Percentiles rank a stretch among this genome's conserved stretches.
phyloP scores from a whole-genome alignment of 1,140 invertebrate species.

The Meloidogyne hapla region DNA sequence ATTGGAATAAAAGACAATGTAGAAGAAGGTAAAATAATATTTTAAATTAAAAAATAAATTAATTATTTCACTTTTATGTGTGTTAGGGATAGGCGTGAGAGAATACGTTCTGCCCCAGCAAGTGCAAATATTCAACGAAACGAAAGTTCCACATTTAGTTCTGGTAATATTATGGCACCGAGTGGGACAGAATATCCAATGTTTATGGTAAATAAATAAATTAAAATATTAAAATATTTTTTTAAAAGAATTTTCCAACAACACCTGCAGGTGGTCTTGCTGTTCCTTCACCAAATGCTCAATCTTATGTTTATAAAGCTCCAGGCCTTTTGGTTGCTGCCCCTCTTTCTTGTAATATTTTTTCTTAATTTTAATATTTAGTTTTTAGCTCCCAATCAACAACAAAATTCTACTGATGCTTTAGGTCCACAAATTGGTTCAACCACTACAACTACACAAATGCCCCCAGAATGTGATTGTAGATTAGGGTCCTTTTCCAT shows the following conservation, averaged over 20 bases:
- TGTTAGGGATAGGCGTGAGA: conserved; percentile 23
- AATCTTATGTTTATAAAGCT: conserved; percentile 44
- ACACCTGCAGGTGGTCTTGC: conserved; percentile 53
- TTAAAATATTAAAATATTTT: background rate
- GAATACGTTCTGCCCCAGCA: conserved; percentile 23
- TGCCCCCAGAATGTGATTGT: conserved; percentile 38
- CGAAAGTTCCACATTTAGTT: background rate
- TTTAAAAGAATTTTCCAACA: conserved; percentile 55
- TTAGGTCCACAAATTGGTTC: background rate
- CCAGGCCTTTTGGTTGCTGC: conserved; percentile 41
- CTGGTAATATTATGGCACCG: conserved; percentile 22
- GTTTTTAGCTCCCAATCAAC: conserved; percentile 7
- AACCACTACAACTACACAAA: conserved; percentile 9
- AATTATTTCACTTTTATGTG: background rate
- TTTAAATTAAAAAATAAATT: conserved; percentile 3
- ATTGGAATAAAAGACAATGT: conserved; percentile 61
- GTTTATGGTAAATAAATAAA: conserved; percentile 25
- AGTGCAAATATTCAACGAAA: conserved; percentile 7
- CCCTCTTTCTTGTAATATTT: conserved; percentile 3
- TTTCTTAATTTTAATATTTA: background rate
- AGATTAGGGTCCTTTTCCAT: conserved; percentile 16
- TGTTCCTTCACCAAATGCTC: conserved; percentile 40
- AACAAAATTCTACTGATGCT: background rate
- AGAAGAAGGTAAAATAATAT: conserved; percentile 43
- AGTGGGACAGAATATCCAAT: conserved; percentile 38